phyloP scores from a whole-genome alignment of 2,888 invertebrate genomes.

The Anarsia innoxiella region DNA sequence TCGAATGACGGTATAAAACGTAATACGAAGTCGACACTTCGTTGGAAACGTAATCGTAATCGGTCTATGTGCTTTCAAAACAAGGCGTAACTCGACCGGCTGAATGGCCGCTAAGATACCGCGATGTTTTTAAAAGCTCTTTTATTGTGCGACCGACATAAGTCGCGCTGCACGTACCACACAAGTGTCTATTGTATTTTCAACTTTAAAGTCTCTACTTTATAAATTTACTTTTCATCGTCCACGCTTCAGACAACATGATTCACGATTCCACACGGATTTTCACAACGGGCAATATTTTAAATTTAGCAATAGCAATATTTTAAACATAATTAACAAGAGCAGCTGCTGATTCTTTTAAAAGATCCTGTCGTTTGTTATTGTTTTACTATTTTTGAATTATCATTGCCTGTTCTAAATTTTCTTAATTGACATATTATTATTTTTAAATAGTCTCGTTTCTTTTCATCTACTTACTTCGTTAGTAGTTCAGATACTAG shows the following conservation, averaged over 20 bases:
- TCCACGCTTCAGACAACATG: constrained; percentile 26
- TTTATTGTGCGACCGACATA: constrained; percentile 44
- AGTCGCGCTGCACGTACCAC: neutral
- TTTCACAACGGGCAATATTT: constrained; percentile 30
- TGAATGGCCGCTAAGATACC: constrained; percentile 56
- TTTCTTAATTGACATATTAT: constrained; percentile 1
- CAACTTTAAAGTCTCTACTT: constrained; percentile 13
- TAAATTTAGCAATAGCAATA: constrained; percentile 26
- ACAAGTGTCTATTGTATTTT: constrained; percentile 13
- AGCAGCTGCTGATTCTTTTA: constrained; percentile 13
- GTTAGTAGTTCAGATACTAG: too few relatives aligned
- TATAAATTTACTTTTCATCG: constrained; percentile 10
- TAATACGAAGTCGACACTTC: constrained; percentile 72
- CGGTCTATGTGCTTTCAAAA: constrained; percentile 69
- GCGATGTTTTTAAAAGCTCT: constrained; percentile 69
- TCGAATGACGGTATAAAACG: constrained; percentile 72
- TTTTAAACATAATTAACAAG: constrained; percentile 15
- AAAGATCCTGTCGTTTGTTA: constrained; percentile 7
- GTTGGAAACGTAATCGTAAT: constrained; percentile 68
- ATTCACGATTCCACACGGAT: constrained; percentile 35
- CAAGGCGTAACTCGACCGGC: constrained; percentile 64
- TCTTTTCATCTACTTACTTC: too few relatives aligned
- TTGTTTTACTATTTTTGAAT: constrained; percentile 8
- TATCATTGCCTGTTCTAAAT: constrained; percentile 2
- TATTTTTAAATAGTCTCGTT: neutral